Evolutionary conservation across 1,140 invertebrate species (phyloP).

Genomic region (Lethocerus indicus): DNA sequence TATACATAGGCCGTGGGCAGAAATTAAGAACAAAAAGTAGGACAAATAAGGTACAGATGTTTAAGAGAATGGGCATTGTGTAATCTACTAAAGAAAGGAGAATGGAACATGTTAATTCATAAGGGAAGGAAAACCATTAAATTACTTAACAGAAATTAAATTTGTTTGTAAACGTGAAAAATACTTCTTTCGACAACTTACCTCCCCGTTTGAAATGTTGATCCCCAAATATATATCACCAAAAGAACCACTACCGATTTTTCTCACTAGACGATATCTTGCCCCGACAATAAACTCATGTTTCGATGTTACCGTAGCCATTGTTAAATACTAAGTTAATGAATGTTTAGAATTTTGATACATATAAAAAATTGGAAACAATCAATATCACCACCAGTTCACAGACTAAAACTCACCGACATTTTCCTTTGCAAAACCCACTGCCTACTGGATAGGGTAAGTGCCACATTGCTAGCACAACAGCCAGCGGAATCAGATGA

Average conservation of each 20-base stretch:
- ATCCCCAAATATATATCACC: slow-evolving; percentile 97
- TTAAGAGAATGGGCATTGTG: too few species aligned
- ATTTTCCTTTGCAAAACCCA: slow-evolving; percentile 4
- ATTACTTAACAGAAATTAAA: too few species aligned
- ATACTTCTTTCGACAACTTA: too few species aligned
- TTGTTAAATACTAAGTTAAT: slow-evolving; percentile 7
- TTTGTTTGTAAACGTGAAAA: too few species aligned
- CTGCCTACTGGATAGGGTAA: not conserved
- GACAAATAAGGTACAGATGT: too few species aligned
- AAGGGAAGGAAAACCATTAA: too few species aligned
- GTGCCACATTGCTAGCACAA: too few species aligned
- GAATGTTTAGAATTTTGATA: not conserved
- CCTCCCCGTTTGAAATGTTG: slow-evolving; percentile 91
- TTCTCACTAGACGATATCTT: slow-evolving; percentile 88
- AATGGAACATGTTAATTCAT: too few species aligned
- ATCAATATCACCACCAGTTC: not conserved
- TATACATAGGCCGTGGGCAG: too few species aligned
- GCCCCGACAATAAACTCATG: slow-evolving; percentile 67
- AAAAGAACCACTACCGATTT: slow-evolving; percentile 97
- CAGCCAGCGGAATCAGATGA: too few species aligned
- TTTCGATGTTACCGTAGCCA: slow-evolving; percentile 21
- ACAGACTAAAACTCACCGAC: not conserved
- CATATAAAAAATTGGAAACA: not conserved
- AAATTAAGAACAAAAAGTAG: too few species aligned
- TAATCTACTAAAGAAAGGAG: too few species aligned